Evolutionary conservation across 2,797 vertebrate species (phyloP).

Genomic region (Pachyuromys duprasi): DNA sequence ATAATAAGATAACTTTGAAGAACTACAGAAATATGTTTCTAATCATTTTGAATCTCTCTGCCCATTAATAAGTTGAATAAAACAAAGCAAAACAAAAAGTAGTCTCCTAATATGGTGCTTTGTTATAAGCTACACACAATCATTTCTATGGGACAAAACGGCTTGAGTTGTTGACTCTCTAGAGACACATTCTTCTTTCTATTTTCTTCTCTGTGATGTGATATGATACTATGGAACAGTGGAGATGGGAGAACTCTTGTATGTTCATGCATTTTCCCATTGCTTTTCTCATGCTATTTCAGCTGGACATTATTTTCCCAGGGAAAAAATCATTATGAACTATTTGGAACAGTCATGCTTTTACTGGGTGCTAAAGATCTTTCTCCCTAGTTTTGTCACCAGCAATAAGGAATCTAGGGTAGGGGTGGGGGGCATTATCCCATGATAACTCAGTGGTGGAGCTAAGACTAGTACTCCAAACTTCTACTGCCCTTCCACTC

Average conservation of each 20-base stretch:
- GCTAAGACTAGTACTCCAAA: background rate
- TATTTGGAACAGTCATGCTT: slow-evolving; percentile 57
- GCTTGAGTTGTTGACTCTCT: slow-evolving; percentile 56
- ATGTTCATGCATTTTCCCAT: slow-evolving; percentile 61
- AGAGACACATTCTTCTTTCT: slow-evolving; percentile 77
- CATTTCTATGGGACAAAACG: slow-evolving; percentile 63
- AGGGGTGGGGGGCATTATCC: background rate
- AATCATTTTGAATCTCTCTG: slow-evolving; percentile 56
- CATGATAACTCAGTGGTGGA: background rate
- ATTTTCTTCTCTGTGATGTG: slow-evolving; percentile 72
- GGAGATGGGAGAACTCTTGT: background rate
- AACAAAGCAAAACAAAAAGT: slow-evolving; percentile 6
- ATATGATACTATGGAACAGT: slow-evolving; percentile 48
- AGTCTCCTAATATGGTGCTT: slow-evolving; percentile 73
- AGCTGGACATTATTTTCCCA: slow-evolving; percentile 70
- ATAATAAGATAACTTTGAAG: slow-evolving; percentile 1
- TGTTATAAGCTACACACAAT: slow-evolving; percentile 63
- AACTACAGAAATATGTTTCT: slow-evolving; percentile 16
- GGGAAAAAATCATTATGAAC: slow-evolving; percentile 42
- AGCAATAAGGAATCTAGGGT: background rate
- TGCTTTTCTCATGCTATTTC: slow-evolving; percentile 66
- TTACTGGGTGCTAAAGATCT: slow-evolving; percentile 55
- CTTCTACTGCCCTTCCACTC: background rate
- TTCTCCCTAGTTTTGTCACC: slow-evolving; percentile 42
- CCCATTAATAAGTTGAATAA: slow-evolving; percentile 62